phyloP scores from a whole-genome alignment of 2,888 invertebrate species.

The Eudasyphora cyanicolor region DNA sequence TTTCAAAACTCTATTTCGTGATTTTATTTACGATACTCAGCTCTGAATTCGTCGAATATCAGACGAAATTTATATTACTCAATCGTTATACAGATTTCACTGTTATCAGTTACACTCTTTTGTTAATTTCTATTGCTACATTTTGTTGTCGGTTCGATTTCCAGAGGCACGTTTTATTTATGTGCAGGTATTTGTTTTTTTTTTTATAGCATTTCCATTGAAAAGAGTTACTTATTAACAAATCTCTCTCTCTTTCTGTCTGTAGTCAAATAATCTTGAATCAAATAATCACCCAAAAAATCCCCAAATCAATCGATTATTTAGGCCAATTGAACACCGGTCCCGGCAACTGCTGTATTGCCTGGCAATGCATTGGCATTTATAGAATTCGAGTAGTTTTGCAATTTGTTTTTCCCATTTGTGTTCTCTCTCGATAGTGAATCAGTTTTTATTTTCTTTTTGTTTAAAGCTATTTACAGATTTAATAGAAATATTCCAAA shows the following conservation, averaged over 20 bases:
- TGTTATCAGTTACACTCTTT: too few relatives aligned
- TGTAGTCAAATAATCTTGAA: background rate
- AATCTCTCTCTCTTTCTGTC: background rate
- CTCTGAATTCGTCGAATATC: too few relatives aligned
- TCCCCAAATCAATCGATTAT: background rate
- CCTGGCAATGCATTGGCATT: slow-evolving; percentile 16
- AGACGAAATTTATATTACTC: too few relatives aligned
- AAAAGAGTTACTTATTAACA: too few relatives aligned
- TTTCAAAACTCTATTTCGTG: too few relatives aligned
- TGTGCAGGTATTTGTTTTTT: background rate
- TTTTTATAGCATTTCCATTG: background rate
- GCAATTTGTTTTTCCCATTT: background rate
- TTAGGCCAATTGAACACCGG: slow-evolving; percentile 1
- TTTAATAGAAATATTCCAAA: slow-evolving; percentile 27
- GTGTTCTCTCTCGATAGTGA: background rate
- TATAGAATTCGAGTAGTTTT: background rate
- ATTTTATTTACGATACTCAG: too few relatives aligned
- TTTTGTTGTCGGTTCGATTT: too few relatives aligned
- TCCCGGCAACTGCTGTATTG: background rate
- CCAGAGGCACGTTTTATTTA: too few relatives aligned
- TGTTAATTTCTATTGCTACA: too few relatives aligned
- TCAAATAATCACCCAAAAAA: background rate
- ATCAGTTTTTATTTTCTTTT: background rate
- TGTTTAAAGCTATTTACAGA: slow-evolving; percentile 23
- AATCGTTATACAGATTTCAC: too few relatives aligned